Evolutionary conservation across 2,113 vertebrate species (phyloP), one percentile per base, ranked within the genome.

Genomic region (Solea solea): DNA sequence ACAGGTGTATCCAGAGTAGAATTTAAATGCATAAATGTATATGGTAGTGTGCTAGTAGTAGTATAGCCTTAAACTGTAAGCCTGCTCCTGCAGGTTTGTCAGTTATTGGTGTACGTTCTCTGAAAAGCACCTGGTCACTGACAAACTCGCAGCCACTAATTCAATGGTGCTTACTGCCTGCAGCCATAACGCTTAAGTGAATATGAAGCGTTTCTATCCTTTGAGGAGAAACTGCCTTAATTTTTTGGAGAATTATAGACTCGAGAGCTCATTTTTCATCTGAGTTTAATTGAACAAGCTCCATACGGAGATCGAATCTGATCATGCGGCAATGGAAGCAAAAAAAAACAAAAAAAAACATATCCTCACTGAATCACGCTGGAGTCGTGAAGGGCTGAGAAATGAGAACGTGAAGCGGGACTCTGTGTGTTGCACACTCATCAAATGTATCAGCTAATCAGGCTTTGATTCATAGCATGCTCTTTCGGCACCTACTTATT

Each of bases 221-320:
- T 69, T 76, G 48, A 44, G 68, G 67, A 60, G 44, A 74, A 64
- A 50, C 41, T 72, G 68, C 34, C 67, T 67, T 21, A 21, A 82
- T 81, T 82, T 81, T 74, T 56, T 59, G 25, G 8, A 72, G 50
- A 74, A 63, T 79, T 77, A 63, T 63, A 67, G 51, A 82, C 56
- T 58, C 21, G 54, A 60, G 66, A 67, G 78, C 63, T 86, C 86
- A 89, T 92, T 86, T 86, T 77, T 92, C 81, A 90, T 72, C n/a
- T 72, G 69, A 71, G 70, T 78, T 74, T 56, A 64, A 81, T 52
- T 76, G 73, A 83, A 74, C 40, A 69, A 72, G 66, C 21, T 15
- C 74, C 54, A 81, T 62, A 81, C 78, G 78, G 55, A 52, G 56
- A 56, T 55, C 71, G 62, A 57, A 72, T 74, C 44, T 52, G 39